A percentile compares a stretch with the other conserved stretches of the same genome.
Evolutionary conservation across 2,797 vertebrate genomes (phyloP).

Genomic region (Myripristis jacobus): DNA sequence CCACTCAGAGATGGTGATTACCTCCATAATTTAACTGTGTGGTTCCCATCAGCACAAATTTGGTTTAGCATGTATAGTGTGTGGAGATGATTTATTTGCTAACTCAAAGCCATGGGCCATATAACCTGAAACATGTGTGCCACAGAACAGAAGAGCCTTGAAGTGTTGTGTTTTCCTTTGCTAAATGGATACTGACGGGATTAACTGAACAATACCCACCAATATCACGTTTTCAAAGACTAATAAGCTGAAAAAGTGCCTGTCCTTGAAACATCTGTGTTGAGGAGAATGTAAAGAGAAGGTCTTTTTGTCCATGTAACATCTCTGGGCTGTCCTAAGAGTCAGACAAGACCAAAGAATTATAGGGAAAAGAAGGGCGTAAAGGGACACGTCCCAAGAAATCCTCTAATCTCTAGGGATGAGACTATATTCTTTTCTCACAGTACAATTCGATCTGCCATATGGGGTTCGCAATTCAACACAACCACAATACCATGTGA

Average conservation of each 20-base stretch:
- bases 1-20: not conserved
- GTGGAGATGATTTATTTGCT: not conserved
- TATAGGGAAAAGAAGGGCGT: not conserved
- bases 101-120: not conserved
- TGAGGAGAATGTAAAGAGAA: conserved; percentile 15
- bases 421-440: too few species aligned
- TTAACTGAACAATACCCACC: not conserved
- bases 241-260: not conserved
- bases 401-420: not conserved
- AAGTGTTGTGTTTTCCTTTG: not conserved
- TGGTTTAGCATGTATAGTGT: not conserved
- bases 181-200: not conserved
- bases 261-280: not conserved
- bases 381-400: not conserved
- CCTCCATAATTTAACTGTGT: too few species aligned
- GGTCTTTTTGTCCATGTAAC: not conserved
- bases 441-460: too few species aligned
- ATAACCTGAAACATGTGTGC: not conserved
- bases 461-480: too few species aligned
- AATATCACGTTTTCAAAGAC: conserved; percentile 1
- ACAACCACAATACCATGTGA: too few species aligned
- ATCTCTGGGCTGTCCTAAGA: not conserved
- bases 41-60: not conserved
- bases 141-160: not conserved
- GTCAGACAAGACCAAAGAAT: not conserved